Percentiles rank a stretch among this genome's conserved stretches.
These are phyloP conservation scores for Limnothrissa miodon DNA, from an alignment of 2,113 vertebrate species.

Conservation along the genomic window DNA sequence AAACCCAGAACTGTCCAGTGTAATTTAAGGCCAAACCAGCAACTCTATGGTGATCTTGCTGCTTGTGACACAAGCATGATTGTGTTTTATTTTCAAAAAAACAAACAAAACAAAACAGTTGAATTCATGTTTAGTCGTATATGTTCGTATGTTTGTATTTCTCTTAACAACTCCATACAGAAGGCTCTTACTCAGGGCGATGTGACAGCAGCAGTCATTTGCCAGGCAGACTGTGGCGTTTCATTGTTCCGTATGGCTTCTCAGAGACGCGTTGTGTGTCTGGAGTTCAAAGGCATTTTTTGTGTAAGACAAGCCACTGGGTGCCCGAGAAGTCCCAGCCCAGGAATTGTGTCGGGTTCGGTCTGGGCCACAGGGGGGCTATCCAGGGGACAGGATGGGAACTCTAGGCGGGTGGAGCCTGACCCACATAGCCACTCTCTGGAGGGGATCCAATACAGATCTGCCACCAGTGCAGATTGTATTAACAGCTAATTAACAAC, in stretches of 20 bases:
- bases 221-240: background rate
- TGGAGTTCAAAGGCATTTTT: constrained; percentile 14
- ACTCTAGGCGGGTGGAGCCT: background rate
- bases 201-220: background rate
- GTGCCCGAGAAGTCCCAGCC: background rate
- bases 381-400: background rate
- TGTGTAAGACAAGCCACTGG: background rate
- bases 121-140: background rate
- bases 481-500: background rate
- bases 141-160: background rate
- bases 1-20: background rate
- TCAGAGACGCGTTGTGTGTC: background rate
- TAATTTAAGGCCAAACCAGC: background rate
- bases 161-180: background rate
- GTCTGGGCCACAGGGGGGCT: background rate
- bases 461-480: background rate
- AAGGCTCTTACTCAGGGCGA: background rate
- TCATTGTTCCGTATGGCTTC: background rate
- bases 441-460: background rate
- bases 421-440: constrained; percentile 1
- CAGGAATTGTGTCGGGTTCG: background rate
- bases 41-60: background rate
- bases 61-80: background rate
- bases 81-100: background rate
- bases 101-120: background rate